Evolutionary conservation across 1,140 invertebrate species (phyloP).

Genomic region (Muscidifurax raptorellus): DNA sequence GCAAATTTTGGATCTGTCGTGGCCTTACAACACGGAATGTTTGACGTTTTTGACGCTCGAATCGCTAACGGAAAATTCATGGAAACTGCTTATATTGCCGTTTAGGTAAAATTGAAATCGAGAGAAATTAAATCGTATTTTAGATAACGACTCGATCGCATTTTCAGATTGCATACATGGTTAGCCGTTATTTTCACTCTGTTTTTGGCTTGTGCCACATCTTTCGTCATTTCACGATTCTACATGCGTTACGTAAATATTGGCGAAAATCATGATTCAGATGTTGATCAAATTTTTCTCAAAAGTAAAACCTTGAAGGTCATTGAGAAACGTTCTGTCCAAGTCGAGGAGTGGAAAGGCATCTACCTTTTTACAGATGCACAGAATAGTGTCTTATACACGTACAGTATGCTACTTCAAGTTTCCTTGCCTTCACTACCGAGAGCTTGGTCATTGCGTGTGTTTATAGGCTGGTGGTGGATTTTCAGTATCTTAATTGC

Average conservation of each 20-base stretch:
- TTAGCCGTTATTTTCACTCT: constrained; percentile 78
- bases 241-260: constrained; percentile 71
- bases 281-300: not conserved
- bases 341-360: constrained; percentile 64
- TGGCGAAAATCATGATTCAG: constrained; percentile 51
- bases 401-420: constrained; percentile 86
- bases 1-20: constrained; percentile 83
- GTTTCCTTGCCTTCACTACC: constrained; percentile 86
- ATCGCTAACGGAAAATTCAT: constrained; percentile 85
- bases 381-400: constrained; percentile 84
- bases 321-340: constrained; percentile 58
- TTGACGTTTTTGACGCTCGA: constrained; percentile 89
- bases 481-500: constrained; percentile 86
- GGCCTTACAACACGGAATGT: constrained; percentile 87
- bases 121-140: not conserved
- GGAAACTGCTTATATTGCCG: constrained; percentile 87
- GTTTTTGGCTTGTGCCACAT: constrained; percentile 77
- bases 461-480: constrained; percentile 91
- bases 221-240: constrained; percentile 75
- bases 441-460: constrained; percentile 83
- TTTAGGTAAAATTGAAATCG: constrained; percentile 78
- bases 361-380: constrained; percentile 83
- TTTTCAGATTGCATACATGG: constrained; percentile 79
- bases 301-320: constrained; percentile 33
- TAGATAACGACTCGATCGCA: constrained; percentile 42